phyloP scores from a whole-genome alignment of 2,797 vertebrate genomes.

The Catharus ustulatus region DNA sequence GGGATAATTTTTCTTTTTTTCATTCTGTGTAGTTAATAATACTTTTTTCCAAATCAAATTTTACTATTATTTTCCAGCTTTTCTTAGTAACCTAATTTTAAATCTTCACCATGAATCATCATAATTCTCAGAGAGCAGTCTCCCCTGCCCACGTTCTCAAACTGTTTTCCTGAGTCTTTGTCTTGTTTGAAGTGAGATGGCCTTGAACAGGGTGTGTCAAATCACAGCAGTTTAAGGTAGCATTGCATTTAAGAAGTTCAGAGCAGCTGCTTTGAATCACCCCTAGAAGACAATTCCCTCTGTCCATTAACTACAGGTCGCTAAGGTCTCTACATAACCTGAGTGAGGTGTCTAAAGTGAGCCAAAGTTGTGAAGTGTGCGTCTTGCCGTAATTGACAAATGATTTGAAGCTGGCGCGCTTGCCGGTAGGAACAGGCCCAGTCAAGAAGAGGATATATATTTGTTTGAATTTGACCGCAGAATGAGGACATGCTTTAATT shows the following conservation, averaged over 20 bases:
- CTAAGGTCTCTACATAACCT: background rate
- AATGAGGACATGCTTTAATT: conserved; percentile 14
- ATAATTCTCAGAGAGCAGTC: background rate
- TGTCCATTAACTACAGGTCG: background rate
- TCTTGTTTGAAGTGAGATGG: background rate
- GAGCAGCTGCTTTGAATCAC: background rate
- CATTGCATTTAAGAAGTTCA: background rate
- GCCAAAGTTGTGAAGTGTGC: background rate
- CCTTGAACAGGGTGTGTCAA: background rate
- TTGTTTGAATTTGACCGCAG: background rate
- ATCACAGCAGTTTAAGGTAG: background rate
- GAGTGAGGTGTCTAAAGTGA: background rate
- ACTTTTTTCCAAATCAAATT: background rate
- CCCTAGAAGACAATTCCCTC: background rate
- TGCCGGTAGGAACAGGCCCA: background rate
- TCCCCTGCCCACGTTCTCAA: background rate
- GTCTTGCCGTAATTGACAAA: background rate
- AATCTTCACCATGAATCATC: background rate
- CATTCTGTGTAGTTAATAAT: background rate
- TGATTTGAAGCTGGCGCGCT: background rate
- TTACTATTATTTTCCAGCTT: background rate
- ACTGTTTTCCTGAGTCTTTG: background rate
- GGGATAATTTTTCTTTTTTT: background rate
- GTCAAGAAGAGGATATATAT: background rate
- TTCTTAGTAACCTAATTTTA: background rate